Conservation (phyloP, 2,888 invertebrate species). For the Heliconius charithonia region DNA sequence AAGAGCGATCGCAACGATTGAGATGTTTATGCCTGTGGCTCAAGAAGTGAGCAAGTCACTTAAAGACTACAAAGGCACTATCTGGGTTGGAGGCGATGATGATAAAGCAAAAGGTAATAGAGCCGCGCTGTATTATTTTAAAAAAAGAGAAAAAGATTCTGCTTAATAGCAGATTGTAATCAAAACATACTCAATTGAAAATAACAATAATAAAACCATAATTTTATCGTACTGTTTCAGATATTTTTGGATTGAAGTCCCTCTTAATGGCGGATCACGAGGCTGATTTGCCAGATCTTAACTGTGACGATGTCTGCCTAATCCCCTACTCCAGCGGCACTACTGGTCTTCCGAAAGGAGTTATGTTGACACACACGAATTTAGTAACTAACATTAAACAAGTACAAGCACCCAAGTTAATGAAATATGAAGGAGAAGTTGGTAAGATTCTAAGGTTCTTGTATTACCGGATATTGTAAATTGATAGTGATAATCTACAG, state of each 20-base stretch:
- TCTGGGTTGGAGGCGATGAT: slow-evolving; percentile 86
- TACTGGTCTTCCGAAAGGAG: slow-evolving; percentile 92
- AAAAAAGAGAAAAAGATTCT: too few relatives aligned
- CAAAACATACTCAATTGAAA: background rate
- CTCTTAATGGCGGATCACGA: slow-evolving; percentile 74
- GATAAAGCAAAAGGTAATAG: slow-evolving; percentile 69
- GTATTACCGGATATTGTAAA: too few relatives aligned
- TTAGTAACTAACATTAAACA: slow-evolving; percentile 84
- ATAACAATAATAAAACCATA: background rate
- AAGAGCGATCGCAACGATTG: slow-evolving; percentile 86
- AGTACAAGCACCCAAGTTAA: slow-evolving; percentile 70
- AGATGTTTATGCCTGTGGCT: slow-evolving; percentile 85
- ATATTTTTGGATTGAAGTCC: slow-evolving; percentile 74
- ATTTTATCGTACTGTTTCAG: slow-evolving; percentile 52
- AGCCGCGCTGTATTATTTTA: too few relatives aligned
- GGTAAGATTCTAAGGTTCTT: slow-evolving; percentile 55
- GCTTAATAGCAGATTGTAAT: too few relatives aligned
- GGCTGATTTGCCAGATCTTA: slow-evolving; percentile 72
- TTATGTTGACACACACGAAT: slow-evolving; percentile 88
- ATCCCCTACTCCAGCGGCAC: slow-evolving; percentile 88
- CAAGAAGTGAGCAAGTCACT: slow-evolving; percentile 81
- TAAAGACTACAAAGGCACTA: slow-evolving; percentile 84
- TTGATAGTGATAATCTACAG: too few relatives aligned
- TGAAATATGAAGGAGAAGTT: slow-evolving; percentile 73
- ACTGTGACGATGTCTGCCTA: slow-evolving; percentile 80